Evolutionary conservation across 2,888 invertebrate genomes (phyloP).

Genomic region (Beris chalybata): DNA sequence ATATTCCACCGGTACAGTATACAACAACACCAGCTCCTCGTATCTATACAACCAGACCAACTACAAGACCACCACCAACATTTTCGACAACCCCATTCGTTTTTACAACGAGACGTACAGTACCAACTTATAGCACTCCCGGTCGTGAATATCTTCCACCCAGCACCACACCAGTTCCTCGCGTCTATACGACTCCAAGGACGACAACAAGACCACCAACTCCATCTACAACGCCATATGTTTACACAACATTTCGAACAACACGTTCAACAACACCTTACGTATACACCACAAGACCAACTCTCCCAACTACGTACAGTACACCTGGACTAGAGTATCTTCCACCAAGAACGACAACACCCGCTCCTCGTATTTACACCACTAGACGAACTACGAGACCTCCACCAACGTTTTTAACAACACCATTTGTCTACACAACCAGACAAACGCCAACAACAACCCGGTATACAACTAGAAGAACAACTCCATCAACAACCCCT

Average conservation of each 20-base stretch:
- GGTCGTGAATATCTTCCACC: background rate
- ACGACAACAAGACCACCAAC: slow-evolving; percentile 2
- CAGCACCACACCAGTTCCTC: background rate
- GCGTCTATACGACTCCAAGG: background rate
- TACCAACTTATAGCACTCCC: background rate
- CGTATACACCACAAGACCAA: slow-evolving; percentile 3
- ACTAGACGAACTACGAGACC: background rate
- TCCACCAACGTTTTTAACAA: background rate
- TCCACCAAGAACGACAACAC: slow-evolving; percentile 4
- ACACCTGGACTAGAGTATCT: slow-evolving; percentile 10
- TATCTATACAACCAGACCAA: background rate
- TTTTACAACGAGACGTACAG: background rate
- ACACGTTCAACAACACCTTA: background rate
- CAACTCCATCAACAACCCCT: background rate
- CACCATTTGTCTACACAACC: slow-evolving; percentile 3
- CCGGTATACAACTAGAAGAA: background rate
- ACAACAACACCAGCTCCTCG: slow-evolving; percentile 11
- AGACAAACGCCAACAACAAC: background rate
- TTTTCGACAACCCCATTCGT: slow-evolving; percentile 5
- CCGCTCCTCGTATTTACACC: background rate
- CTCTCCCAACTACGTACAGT: slow-evolving; percentile 1
- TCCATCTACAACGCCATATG: background rate
- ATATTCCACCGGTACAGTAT: background rate
- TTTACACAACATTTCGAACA: slow-evolving; percentile 1
- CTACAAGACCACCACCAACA: background rate